Base-by-base conservation (phyloP, 1,140 invertebrate genomes). In the Asobara japonica region DNA sequence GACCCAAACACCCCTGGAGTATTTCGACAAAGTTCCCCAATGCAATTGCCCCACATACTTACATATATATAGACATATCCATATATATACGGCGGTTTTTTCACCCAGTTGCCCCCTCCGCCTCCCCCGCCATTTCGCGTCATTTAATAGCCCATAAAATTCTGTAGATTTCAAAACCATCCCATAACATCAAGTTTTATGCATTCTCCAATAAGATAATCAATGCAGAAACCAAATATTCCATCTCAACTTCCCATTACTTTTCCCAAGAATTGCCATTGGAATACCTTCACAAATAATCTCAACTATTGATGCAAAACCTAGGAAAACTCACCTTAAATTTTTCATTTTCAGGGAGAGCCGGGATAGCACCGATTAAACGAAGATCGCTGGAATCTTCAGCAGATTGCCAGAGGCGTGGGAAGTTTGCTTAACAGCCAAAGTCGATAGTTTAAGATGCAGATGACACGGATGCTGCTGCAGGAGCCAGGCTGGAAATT, bases 401-500 rank as follows among this genome's bases (percentile, higher is more conserved):
- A 22, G 1, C 20, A 18, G 20, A 3, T 56, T 25, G 51, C 51
- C 22, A 11, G 51, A 56, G 51, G 41, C 41, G n/a, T 16, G 5
- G 7, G 1, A 18, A 5, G 4, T n/a, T n/a, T n/a, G n/a, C n/a
- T 45, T 16, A 16, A 5, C n/a, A 27, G 20, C 45, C 45, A 51
- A 56, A 56, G 4, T 27, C 51, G 22, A 56, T 6, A 56, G 20
- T 56, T 30, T 6, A 76, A 51, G 22, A 76, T 76, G 71, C 74
- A 76, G 56, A 86, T 86, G 84, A 79, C 80, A 48, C 79, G 78
- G 48, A 85, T 84, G 79, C 71, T 86, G 18, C 67, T 81, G 16
- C 85, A 87, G 27, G 86, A 86, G 41, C 88, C 87, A 0, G 86
- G 86, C n/a, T 89, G 88, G 88, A 88, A 86, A 67, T 69, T 89